A percentile compares a stretch with the other conserved stretches of the same genome.
Evolutionary conservation across 1,140 invertebrate species (phyloP).

Genomic region (Nymphalis io): DNA sequence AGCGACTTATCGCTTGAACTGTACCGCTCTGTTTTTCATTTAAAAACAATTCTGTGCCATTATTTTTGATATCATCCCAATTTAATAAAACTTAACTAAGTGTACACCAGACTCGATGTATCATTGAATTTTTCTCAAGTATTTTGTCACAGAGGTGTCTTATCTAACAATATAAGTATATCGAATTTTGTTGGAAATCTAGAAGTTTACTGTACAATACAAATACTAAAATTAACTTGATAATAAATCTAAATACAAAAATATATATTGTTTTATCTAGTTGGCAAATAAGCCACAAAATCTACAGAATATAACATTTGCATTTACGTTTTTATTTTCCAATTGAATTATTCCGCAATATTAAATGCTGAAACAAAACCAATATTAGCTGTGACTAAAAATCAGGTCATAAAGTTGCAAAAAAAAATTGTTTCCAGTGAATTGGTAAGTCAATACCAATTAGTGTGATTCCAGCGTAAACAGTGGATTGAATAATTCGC

Average conservation of each 20-base stretch:
- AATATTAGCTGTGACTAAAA: conserved; percentile 26
- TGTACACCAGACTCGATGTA: neutral
- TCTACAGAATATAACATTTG: neutral
- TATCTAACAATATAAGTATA: too few relatives aligned
- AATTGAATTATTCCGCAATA: neutral
- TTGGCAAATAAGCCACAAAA: neutral
- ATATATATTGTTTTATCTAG: too few relatives aligned
- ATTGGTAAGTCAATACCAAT: conserved; percentile 38
- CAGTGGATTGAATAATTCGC: conserved; percentile 32
- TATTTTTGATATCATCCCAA: conserved; percentile 9
- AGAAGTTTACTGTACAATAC: too few relatives aligned
- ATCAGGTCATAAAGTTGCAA: conserved; percentile 22
- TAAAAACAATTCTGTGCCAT: conserved; percentile 12
- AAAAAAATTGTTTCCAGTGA: conserved; percentile 27
- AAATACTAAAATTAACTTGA: too few relatives aligned
- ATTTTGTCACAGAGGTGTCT: too few relatives aligned
- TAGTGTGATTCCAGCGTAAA: conserved; percentile 31
- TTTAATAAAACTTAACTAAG: conserved; percentile 16
- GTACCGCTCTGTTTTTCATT: conserved; percentile 12
- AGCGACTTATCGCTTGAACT: conserved; percentile 22
- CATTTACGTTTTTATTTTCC: neutral
- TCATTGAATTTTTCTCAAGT: neutral
- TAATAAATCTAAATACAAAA: too few relatives aligned
- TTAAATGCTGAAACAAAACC: neutral
- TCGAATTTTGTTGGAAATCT: too few relatives aligned